Conservation (phyloP, 2,113 vertebrate species). For the Rhinoptilus africanus region DNA sequence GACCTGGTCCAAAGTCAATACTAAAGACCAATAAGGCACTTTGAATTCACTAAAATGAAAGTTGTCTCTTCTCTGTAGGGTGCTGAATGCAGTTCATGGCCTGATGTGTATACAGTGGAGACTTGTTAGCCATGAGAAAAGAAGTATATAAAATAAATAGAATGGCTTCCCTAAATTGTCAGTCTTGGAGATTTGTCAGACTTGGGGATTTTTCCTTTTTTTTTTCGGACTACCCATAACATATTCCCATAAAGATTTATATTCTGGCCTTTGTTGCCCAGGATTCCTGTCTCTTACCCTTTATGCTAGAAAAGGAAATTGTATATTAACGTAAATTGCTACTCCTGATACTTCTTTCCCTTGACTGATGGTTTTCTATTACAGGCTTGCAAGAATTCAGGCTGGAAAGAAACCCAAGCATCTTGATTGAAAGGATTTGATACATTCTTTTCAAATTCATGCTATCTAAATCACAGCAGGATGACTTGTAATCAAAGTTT, state of each 20-base stretch:
- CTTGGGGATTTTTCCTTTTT: not conserved
- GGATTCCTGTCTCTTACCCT: slow-evolving; percentile 28
- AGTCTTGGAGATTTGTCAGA: not conserved
- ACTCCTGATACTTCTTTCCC: slow-evolving; percentile 19
- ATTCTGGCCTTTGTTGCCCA: not conserved
- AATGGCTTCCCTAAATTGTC: not conserved
- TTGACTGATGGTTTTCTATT: slow-evolving; percentile 47
- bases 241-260: not conserved
- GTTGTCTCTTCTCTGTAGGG: not conserved
- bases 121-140: not conserved
- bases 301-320: slow-evolving; percentile 38
- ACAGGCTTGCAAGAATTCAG: slow-evolving; percentile 23
- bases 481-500: slow-evolving; percentile 58
- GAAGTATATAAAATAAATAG: not conserved
- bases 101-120: not conserved
- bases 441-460: slow-evolving; percentile 44
- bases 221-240: not conserved
- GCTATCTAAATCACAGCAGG: slow-evolving; percentile 41
- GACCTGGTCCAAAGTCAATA: not conserved
- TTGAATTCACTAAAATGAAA: slow-evolving; percentile 20
- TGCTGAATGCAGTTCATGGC: not conserved
- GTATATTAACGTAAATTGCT: slow-evolving; percentile 25
- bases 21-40: not conserved
- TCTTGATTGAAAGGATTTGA: slow-evolving; percentile 51
- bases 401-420: slow-evolving; percentile 24